Evolutionary conservation across 1,140 invertebrate species (phyloP), one percentile per base, ranked within the genome.

Genomic region (Mesaphorura yosii): DNA sequence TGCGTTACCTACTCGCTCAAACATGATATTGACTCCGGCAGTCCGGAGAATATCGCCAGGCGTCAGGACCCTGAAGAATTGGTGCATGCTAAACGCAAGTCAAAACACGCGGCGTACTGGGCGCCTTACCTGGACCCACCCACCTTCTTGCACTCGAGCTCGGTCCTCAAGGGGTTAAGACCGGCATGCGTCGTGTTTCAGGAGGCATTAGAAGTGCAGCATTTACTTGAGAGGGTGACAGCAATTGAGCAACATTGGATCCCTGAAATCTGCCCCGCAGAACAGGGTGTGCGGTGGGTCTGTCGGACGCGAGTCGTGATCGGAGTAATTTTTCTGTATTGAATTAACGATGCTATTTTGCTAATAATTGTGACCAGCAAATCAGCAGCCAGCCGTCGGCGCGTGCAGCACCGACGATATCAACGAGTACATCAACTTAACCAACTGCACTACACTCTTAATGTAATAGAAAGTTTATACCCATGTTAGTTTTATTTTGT

Each of bases 181-280:
- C 90, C 91, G 0, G 82, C 93, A 59, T 98, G 83, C 82, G 78
- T 98, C 14, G 76, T 95, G 22, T 99, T 91, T 70, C 92, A 97
- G 70, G 88, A 97, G 68, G 73, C 96, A 25, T 87, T 87, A 59
- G 88, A 98, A 69, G 80, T 81, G 40, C 1, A 89, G 86, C 69
- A 82, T 86, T 68, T 88, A 88, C 58, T 87, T 96, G 76, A 78
- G 88, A 67, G 87, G 47, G 76, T 97, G 0, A 84, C 85, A 1
- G 86, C 81, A n/a, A 86, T 98, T 53, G 89, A 98, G 64, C 80
- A 87, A 0, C 86, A 92, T 65, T 98, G 94, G 94, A 66, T 98
- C 41, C 82, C 89, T 0, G 71, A 80, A 14, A 92, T 87, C 66
- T 85, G 83, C n/a, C 1, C 79, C 83, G n/a, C n/a, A n/a, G n/a